Base-by-base conservation (phyloP, 2,797 vertebrate species). In the Xerus rutilus region DNA sequence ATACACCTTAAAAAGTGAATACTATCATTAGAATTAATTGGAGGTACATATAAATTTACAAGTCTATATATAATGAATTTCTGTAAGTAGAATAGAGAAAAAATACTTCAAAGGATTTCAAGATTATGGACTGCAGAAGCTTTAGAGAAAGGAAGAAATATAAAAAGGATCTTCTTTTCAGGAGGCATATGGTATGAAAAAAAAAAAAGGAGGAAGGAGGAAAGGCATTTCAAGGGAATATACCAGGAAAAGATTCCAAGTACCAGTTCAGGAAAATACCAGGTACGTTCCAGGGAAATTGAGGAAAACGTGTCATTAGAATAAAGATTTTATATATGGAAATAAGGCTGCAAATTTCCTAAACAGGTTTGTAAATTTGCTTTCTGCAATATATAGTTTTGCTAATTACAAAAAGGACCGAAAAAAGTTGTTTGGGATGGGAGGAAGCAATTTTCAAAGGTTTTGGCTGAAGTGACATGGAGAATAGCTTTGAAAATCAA, bases 401-500 rank as follows among this genome's bases (percentile, higher is more conserved):
- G 43, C 12, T 77, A 96, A 82, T 64, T 86, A 78, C 39, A 77
- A 82, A 86, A 95, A 35, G 7, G 2, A 5, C 65, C 73, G 43
- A 25, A 28, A 78, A 79, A 83, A 70, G 21, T 88, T 97, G 28
- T 43, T 93, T 87, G 74, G 39, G 74, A 88, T 18, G 28, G 45
- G 7, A 81, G 28, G 54, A 89, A 93, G 45, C 30, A 59, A 85
- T 94, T 87, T 76, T 72, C 39, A 87, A 92, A 88, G 28, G 67
- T 57, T 95, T 96, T 81, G 81, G 69, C 65, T 83, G 15, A 39
- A 65, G 45, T 35, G 59, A 91, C 62, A 85, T 18, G 23, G 79
- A 81, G 39, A 94, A 88, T 28, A 70, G 20, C 18, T 91, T 94
- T 96, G 92, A 94, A 94, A 94, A 84, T 85, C 57, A 93, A 57